phyloP scores from a whole-genome alignment of 2,888 invertebrate species.

The Ecliptopera silaceata region DNA sequence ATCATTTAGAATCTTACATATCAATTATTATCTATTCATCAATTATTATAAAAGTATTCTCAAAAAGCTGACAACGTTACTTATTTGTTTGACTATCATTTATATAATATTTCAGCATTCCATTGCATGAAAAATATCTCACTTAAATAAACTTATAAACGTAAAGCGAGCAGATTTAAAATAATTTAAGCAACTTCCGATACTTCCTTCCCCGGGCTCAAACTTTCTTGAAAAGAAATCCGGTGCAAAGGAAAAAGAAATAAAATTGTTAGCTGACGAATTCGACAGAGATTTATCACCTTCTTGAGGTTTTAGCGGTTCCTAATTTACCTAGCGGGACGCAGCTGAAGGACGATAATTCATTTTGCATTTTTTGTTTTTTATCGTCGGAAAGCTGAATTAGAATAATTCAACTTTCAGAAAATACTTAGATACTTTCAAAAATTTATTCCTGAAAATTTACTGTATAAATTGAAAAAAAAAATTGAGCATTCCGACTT shows the following conservation, averaged over 20 bases:
- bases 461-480: too few species aligned
- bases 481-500: too few species aligned
- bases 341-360: constrained; percentile 47
- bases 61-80: too few species aligned
- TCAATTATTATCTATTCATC: too few species aligned
- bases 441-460: not conserved
- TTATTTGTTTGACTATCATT: too few species aligned
- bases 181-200: constrained; percentile 39
- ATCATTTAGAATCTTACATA: too few species aligned
- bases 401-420: constrained; percentile 3
- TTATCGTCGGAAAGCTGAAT: constrained; percentile 28
- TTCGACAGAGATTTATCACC: constrained; percentile 73
- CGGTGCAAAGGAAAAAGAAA: constrained; percentile 58
- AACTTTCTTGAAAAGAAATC: constrained; percentile 63
- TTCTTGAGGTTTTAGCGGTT: constrained; percentile 61
- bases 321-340: constrained; percentile 61
- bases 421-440: not conserved
- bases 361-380: constrained; percentile 48
- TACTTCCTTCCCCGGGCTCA: constrained; percentile 41
- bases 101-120: too few species aligned
- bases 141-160: constrained; percentile 17
- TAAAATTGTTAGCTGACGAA: constrained; percentile 70
- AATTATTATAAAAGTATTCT: too few species aligned
- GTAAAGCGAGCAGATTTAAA: constrained; percentile 28
- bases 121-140: not conserved